Evolutionary conservation across 2,888 invertebrate genomes (phyloP).

Genomic region (Sylvicola cinctus): DNA sequence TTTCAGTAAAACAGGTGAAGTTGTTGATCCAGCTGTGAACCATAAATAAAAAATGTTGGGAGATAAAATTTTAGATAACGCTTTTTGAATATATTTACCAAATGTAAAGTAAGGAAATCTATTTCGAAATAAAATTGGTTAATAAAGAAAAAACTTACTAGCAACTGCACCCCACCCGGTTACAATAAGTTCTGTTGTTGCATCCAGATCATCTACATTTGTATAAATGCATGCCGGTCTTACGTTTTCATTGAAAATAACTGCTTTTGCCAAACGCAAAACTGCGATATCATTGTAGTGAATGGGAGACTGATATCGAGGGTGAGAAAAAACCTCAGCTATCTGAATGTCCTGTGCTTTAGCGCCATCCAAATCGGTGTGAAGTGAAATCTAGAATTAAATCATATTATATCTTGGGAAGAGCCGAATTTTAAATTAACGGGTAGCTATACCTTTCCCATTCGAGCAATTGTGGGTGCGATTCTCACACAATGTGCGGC

Average conservation of each 20-base stretch:
- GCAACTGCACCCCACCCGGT: neutral
- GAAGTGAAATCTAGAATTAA: too few relatives aligned
- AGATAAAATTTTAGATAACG: too few relatives aligned
- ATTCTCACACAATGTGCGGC: too few relatives aligned
- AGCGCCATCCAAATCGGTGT: neutral
- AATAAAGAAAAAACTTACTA: too few relatives aligned
- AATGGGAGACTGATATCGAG: neutral
- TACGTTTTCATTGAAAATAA: neutral
- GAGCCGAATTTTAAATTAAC: neutral
- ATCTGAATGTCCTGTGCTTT: neutral
- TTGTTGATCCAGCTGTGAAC: neutral
- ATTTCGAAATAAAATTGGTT: too few relatives aligned
- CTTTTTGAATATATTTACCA: too few relatives aligned
- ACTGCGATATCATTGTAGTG: neutral
- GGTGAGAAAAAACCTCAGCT: neutral
- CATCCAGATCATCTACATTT: neutral
- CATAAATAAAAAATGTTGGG: neutral
- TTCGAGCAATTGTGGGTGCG: neutral
- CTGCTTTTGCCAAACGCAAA: neutral
- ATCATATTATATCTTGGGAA: neutral
- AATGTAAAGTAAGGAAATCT: too few relatives aligned
- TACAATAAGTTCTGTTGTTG: too few relatives aligned
- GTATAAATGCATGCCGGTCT: neutral
- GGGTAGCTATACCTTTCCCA: neutral
- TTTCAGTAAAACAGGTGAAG: neutral